These are phyloP conservation scores for Myotis findleyi DNA, from an alignment of 2,797 vertebrate species.

Conservation along the genomic window DNA sequence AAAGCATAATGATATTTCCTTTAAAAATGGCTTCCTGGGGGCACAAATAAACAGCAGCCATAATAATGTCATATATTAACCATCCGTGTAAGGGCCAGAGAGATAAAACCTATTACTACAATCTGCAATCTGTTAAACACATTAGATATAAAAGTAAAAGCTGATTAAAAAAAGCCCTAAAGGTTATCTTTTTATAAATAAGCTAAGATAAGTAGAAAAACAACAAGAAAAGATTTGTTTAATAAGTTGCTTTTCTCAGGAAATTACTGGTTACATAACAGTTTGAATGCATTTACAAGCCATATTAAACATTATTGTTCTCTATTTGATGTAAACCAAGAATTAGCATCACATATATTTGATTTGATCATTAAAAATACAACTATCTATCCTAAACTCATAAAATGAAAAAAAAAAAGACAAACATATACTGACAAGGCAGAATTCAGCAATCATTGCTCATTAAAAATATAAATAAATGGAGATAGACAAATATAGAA, in stretches of 20 bases:
- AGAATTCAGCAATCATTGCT: neutral
- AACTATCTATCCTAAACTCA: neutral
- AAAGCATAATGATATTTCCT: constrained; percentile 45
- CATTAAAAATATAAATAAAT: neutral
- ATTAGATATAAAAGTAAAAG: constrained; percentile 58
- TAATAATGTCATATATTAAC: neutral
- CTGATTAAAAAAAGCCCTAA: neutral
- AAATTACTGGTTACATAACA: neutral
- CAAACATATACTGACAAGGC: neutral
- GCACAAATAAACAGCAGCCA: neutral
- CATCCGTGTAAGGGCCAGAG: neutral
- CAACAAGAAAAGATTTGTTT: neutral
- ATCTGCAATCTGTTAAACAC: constrained; percentile 52
- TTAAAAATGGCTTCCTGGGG: constrained; percentile 45
- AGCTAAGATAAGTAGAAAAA: neutral
- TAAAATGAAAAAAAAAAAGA: neutral
- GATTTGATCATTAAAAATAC: neutral
- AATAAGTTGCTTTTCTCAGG: neutral
- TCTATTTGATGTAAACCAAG: neutral
- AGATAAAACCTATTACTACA: constrained; percentile 24
- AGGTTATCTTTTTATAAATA: neutral
- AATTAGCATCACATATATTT: neutral
- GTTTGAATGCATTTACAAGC: neutral
- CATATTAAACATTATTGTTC: neutral
- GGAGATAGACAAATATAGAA: neutral